Evolutionary conservation across 2,797 vertebrate species (phyloP).

Genomic region (Lithobates sylvaticus): DNA sequence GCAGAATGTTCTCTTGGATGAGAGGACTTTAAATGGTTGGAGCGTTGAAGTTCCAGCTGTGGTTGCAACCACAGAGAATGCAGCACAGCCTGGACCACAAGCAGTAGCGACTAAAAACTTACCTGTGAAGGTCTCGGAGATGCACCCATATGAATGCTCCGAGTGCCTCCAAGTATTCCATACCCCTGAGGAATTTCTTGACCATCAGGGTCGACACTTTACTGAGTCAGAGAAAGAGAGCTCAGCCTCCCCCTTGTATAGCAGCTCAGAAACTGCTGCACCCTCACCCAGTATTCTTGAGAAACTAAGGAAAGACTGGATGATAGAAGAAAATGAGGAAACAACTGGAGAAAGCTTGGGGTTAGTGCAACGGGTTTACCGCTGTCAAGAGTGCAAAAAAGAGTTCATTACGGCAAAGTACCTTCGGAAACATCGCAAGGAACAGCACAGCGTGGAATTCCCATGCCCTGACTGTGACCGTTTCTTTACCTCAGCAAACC

Average conservation of each 20-base stretch:
- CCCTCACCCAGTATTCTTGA: constrained; percentile 26
- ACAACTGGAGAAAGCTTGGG: constrained; percentile 50
- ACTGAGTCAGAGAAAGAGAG: constrained; percentile 87
- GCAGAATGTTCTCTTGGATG: constrained; percentile 83
- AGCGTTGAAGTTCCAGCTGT: constrained; percentile 66
- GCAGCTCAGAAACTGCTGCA: constrained; percentile 58
- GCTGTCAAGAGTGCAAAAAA: constrained; percentile 80
- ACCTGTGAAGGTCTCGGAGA: constrained; percentile 53
- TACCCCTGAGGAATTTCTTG: constrained; percentile 90
- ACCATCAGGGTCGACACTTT: constrained; percentile 92
- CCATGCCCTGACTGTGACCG: constrained; percentile 75
- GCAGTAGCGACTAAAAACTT: constrained; percentile 8
- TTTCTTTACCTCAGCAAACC: constrained; percentile 85
- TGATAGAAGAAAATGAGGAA: constrained; percentile 70
- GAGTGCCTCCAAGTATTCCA: constrained; percentile 88
- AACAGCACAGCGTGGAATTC: constrained; percentile 56
- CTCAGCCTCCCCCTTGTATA: constrained; percentile 74
- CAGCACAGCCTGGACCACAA: neutral
- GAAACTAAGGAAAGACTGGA: constrained; percentile 52
- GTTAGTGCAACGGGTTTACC: constrained; percentile 60
- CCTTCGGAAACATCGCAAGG: constrained; percentile 51
- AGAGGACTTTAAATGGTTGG: constrained; percentile 74
- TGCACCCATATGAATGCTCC: constrained; percentile 91
- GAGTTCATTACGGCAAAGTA: constrained; percentile 45
- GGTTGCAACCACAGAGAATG: neutral